Conservation (phyloP, 2,797 vertebrate species). For the Darevskia nairensis region DNA sequence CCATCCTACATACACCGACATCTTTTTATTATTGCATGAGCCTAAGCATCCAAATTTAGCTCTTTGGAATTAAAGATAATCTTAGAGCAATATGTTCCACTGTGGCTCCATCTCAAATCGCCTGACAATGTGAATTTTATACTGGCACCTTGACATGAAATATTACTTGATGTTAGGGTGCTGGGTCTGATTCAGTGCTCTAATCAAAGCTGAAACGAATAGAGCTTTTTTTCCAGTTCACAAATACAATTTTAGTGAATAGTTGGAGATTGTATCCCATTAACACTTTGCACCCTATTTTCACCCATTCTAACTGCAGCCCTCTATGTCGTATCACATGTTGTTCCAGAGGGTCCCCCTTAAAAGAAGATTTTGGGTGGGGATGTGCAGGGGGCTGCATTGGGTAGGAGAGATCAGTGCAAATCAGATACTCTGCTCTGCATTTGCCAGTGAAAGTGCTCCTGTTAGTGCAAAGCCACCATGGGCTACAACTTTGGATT, state of each 20-base stretch:
- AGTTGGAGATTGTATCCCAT: background rate
- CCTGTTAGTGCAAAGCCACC: no score
- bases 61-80: background rate
- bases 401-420: no score
- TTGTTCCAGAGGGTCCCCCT: no score
- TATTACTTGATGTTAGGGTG: slow-evolving; percentile 1
- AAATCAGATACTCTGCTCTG: no score
- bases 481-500: background rate
- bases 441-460: no score
- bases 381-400: no score
- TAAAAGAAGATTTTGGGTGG: no score
- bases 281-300: background rate
- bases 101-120: background rate
- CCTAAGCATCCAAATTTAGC: slow-evolving; percentile 9
- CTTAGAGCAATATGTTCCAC: background rate
- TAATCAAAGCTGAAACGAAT: slow-evolving; percentile 3
- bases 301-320: no score
- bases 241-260: background rate
- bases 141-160: background rate
- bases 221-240: background rate
- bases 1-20: background rate
- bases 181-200: background rate
- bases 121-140: background rate
- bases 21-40: slow-evolving; percentile 17
- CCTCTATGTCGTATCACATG: no score